Conservation (phyloP, 92 coral and sea anemone genomes). For the Parazoanthus swiftii region DNA sequence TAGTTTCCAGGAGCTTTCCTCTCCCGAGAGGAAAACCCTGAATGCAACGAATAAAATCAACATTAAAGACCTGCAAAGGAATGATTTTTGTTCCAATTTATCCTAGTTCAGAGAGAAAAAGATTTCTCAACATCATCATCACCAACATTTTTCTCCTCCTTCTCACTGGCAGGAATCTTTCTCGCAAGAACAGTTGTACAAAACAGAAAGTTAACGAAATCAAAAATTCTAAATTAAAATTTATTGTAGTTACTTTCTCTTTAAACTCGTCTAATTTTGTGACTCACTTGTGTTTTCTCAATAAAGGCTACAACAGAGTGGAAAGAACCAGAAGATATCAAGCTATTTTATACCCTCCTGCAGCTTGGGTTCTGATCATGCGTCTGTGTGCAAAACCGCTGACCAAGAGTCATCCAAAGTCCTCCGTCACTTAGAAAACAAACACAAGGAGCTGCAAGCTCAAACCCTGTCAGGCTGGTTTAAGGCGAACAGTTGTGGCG, state of each 20-base stretch:
- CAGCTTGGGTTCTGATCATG: constrained; percentile 6
- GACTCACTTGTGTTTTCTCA: background rate
- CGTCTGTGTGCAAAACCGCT: constrained; percentile 13
- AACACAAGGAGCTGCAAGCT: background rate
- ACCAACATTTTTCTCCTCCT: too few relatives aligned
- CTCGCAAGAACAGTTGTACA: too few relatives aligned
- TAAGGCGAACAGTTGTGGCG: background rate
- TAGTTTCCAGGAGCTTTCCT: too few relatives aligned
- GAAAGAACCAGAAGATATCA: background rate
- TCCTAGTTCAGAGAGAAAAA: too few relatives aligned
- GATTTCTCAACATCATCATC: too few relatives aligned
- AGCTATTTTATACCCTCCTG: constrained; percentile 2
- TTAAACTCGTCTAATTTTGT: background rate
- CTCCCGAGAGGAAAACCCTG: too few relatives aligned
- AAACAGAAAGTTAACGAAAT: background rate
- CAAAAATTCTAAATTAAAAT: background rate
- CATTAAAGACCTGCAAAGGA: too few relatives aligned
- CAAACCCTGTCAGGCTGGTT: background rate
- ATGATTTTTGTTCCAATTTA: too few relatives aligned
- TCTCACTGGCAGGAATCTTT: too few relatives aligned
- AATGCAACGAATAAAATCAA: too few relatives aligned
- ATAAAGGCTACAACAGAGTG: background rate
- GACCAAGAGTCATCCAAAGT: constrained; percentile 1
- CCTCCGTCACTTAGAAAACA: background rate
- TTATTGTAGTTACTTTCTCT: background rate